A percentile compares a stretch with the other conserved stretches of the same genome.
These are phyloP conservation scores for Caenorhabditis panamensis DNA, from an alignment of 2,888 invertebrate genomes.

Conservation along the genomic window DNA sequence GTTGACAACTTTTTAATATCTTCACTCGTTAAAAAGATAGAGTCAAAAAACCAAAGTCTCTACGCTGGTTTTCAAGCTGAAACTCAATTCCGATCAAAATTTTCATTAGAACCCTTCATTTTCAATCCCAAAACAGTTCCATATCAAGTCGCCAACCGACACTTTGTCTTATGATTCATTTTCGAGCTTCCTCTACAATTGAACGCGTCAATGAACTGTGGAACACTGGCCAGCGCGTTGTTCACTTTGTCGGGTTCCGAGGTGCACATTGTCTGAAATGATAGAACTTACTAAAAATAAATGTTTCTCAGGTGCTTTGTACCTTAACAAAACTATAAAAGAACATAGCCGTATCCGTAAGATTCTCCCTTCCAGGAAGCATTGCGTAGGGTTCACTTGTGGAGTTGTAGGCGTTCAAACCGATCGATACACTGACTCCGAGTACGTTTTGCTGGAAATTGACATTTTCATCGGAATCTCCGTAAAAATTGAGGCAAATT, in stretches of 20 bases:
- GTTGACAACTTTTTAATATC: background rate
- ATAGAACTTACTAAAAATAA: too few relatives aligned
- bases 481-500: slow-evolving; percentile 12
- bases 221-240: slow-evolving; percentile 28
- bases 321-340: slow-evolving; percentile 39
- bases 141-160: slow-evolving; percentile 31
- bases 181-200: slow-evolving; percentile 21
- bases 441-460: slow-evolving; percentile 39
- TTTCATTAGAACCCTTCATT: slow-evolving; percentile 11
- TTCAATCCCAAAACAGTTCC: slow-evolving; percentile 32
- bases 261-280: slow-evolving; percentile 28
- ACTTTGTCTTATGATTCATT: slow-evolving; percentile 9
- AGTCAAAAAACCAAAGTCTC: background rate
- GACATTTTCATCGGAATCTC: too few relatives aligned
- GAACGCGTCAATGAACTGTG: slow-evolving; percentile 21
- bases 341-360: slow-evolving; percentile 16
- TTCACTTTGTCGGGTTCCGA: slow-evolving; percentile 20
- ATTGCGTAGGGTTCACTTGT: slow-evolving; percentile 23
- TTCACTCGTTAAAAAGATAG: too few relatives aligned
- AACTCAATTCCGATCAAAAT: background rate
- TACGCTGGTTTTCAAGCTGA: background rate
- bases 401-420: slow-evolving; percentile 37
- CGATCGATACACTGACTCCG: slow-evolving; percentile 18
- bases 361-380: slow-evolving; percentile 15
- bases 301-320: too few relatives aligned